Conservation (phyloP, 1,140 invertebrate species). For the Trissolcus basalis region DNA sequence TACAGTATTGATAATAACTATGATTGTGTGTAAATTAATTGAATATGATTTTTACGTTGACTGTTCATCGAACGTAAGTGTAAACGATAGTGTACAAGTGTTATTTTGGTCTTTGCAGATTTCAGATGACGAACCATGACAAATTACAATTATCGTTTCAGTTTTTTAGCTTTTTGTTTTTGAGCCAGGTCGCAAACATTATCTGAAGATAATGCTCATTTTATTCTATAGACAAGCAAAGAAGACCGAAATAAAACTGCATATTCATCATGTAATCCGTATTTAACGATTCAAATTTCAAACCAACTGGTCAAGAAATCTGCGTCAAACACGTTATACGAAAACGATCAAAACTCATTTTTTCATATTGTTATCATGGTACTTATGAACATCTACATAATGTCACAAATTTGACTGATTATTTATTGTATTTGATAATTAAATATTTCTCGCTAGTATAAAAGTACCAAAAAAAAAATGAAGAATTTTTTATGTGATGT, state of each 20-base stretch:
- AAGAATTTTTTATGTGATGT: constrained; percentile 2
- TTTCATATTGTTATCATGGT: too few species aligned
- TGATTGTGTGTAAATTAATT: constrained; percentile 43
- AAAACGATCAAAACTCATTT: too few species aligned
- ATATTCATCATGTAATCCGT: constrained; percentile 28
- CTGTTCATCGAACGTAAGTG: constrained; percentile 39
- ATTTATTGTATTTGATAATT: too few species aligned
- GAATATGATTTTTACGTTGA: constrained; percentile 32
- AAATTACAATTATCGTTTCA: neutral
- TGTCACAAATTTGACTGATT: too few species aligned
- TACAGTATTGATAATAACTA: constrained; percentile 48
- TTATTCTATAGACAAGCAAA: constrained; percentile 15
- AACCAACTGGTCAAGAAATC: neutral
- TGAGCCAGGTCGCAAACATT: neutral
- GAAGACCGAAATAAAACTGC: constrained; percentile 52
- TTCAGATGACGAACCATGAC: neutral
- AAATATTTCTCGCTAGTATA: too few species aligned
- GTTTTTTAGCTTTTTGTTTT: neutral
- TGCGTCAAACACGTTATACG: neutral
- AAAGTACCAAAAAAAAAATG: too few species aligned
- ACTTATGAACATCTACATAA: too few species aligned
- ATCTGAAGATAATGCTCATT: neutral
- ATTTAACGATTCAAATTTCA: constrained; percentile 22
- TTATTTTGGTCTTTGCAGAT: constrained; percentile 51
- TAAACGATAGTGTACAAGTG: constrained; percentile 47